Base-by-base conservation (phyloP, 2,888 invertebrate genomes). In the Gymnosoma rotundatum region DNA sequence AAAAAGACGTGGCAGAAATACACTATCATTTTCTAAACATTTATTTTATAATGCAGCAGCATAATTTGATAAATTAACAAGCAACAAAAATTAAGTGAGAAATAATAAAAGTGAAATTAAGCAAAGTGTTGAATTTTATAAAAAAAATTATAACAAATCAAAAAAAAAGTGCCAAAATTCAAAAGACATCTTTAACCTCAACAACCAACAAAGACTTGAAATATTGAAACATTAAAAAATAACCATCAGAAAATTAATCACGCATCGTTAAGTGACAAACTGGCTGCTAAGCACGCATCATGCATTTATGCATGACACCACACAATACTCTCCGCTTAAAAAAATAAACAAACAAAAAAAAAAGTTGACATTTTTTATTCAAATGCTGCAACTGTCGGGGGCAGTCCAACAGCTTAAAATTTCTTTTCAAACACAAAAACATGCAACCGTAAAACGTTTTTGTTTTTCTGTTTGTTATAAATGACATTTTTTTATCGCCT, bases 31-130 rank as follows among this genome's bases (percentile, higher is more conserved):
- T 54, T 42, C n/a, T 18, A 74, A 69, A 56, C 52, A 38, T 80
- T 80, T 61, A 45, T 38, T 80, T 80, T 61, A 45, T 38, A 56
- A 56, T 16, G 54, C 20, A 63, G 38, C 38, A 67, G 20, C 18
- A 56, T 60, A 54, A 32, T 36, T 54, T 36, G 16, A 60, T 16
- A 58, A 58, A 36, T 54, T 78, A 32, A 58, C 48, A 20, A 48
- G 25, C 14, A 58, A 38, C 12, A 20, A 54, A 20, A 48, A 48
- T 48, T 12, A 52, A 54, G 54, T 63, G 63, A 45, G 64, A 70
- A 64, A 56, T 58, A 69, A 32, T 56, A 66, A 79, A 73, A 79
- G 79, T 79, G 79, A 79, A 79, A 73, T 73, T 64, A 36, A 67
- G 45, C 60, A 60, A 52, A 64, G 42, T 42, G 50, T 56, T 45